Evolutionary conservation across 1,140 invertebrate species (phyloP).

Genomic region (Carposina sasakii): DNA sequence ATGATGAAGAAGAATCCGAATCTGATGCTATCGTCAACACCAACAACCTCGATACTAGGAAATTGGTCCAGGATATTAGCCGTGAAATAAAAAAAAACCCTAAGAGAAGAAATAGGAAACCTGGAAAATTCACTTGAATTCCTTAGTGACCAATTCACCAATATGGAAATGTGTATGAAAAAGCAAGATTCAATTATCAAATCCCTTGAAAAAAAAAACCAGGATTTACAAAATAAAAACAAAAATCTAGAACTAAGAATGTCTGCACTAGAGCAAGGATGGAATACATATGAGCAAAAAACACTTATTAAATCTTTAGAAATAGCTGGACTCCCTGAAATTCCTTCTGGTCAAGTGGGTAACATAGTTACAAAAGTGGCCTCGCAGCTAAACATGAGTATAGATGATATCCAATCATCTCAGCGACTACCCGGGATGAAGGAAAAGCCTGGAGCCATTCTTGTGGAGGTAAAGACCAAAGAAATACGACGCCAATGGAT

Average conservation of each 20-base stretch:
- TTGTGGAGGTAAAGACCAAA: slow-evolving; percentile 23
- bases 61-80: slow-evolving; percentile 24
- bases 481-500: slow-evolving; percentile 17
- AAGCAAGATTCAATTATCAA: slow-evolving; percentile 24
- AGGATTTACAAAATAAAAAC: slow-evolving; percentile 29
- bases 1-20: not conserved
- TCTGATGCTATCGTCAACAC: not conserved
- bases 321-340: slow-evolving; percentile 30
- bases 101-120: slow-evolving; percentile 17
- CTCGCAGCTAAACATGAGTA: slow-evolving; percentile 16
- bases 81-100: slow-evolving; percentile 28
- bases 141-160: slow-evolving; percentile 24
- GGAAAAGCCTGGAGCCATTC: slow-evolving; percentile 19
- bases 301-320: slow-evolving; percentile 23
- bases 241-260: slow-evolving; percentile 32
- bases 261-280: slow-evolving; percentile 20
- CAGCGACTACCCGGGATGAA: slow-evolving; percentile 15
- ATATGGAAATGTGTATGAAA: slow-evolving; percentile 24
- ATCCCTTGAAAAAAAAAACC: slow-evolving; percentile 31
- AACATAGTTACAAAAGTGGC: slow-evolving; percentile 15
- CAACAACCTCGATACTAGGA: slow-evolving; percentile 7
- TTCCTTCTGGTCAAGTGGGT: slow-evolving; percentile 7
- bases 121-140: slow-evolving; percentile 24
- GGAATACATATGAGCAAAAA: slow-evolving; percentile 26
- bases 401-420: slow-evolving; percentile 12